Evolutionary conservation across 2,113 vertebrate species (phyloP).

Genomic region (Psettodes erumei): DNA sequence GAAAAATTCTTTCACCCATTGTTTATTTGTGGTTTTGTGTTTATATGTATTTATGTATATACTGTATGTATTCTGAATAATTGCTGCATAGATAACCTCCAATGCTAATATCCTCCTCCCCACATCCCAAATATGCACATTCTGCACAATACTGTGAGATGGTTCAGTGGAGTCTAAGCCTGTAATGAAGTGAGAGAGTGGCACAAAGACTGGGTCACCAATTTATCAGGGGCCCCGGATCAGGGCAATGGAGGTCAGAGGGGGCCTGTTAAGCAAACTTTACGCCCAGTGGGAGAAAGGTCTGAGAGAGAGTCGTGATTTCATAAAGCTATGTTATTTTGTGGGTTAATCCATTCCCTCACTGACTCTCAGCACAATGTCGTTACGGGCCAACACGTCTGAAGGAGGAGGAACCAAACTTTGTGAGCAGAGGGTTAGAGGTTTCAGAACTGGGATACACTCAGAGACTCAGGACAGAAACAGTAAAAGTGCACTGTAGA

Average conservation of each 20-base stretch:
- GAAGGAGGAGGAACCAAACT: conserved; percentile 40
- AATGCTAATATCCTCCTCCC: neutral
- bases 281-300: conserved; percentile 33
- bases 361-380: conserved; percentile 46
- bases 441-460: conserved; percentile 32
- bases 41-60: neutral
- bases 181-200: conserved; percentile 47
- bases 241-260: conserved; percentile 50
- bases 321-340: conserved; percentile 73
- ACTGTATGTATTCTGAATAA: conserved; percentile 14
- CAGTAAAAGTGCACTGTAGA: neutral
- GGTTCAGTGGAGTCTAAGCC: conserved; percentile 53
- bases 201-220: conserved; percentile 38
- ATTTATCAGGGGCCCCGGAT: conserved; percentile 66
- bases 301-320: conserved; percentile 49
- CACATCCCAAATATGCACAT: conserved; percentile 8
- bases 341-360: conserved; percentile 59
- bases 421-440: conserved; percentile 22
- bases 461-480: neutral
- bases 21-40: neutral
- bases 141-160: conserved; percentile 45
- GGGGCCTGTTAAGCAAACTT: conserved; percentile 63
- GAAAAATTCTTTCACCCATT: neutral
- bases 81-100: neutral
- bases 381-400: conserved; percentile 54